phyloP scores from a whole-genome alignment of 1,140 invertebrate genomes.

The Periplaneta americana region DNA sequence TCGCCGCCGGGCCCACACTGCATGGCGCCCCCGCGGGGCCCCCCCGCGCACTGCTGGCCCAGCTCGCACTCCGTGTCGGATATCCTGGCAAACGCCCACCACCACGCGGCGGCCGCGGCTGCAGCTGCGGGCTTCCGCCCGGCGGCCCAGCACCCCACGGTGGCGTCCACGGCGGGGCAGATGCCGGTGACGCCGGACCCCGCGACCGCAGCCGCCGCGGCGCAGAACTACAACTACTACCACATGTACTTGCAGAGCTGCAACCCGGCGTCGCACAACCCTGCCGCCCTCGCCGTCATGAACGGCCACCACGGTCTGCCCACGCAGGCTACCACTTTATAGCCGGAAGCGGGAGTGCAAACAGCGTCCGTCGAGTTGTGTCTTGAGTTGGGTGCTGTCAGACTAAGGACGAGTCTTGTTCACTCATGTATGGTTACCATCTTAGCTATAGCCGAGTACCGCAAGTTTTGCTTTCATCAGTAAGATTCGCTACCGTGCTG shows the following conservation, averaged over 20 bases:
- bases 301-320: slow-evolving; percentile 1
- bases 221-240: slow-evolving; percentile 19
- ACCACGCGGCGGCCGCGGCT: slow-evolving; percentile 25
- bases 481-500: too few relatives aligned
- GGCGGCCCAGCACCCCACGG: background rate
- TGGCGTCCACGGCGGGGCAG: background rate
- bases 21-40: slow-evolving; percentile 30
- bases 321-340: background rate
- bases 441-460: too few relatives aligned
- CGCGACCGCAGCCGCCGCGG: background rate
- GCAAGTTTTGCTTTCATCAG: too few relatives aligned
- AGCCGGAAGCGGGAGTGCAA: background rate
- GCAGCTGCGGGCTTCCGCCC: slow-evolving; percentile 22
- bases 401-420: too few relatives aligned
- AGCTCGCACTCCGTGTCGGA: slow-evolving; percentile 65
- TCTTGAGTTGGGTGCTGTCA: too few relatives aligned
- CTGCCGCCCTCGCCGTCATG: background rate
- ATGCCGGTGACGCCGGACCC: background rate
- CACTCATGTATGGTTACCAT: too few relatives aligned
- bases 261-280: background rate
- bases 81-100: slow-evolving; percentile 47
- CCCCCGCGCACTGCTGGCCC: slow-evolving; percentile 39
- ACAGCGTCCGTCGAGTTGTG: background rate
- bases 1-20: slow-evolving; percentile 41
- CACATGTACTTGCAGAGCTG: slow-evolving; percentile 20